A percentile compares a stretch with the other conserved stretches of the same genome.
These are phyloP conservation scores for Falco naumanni DNA, from an alignment of 2,797 vertebrate species.

Conservation along the genomic window DNA sequence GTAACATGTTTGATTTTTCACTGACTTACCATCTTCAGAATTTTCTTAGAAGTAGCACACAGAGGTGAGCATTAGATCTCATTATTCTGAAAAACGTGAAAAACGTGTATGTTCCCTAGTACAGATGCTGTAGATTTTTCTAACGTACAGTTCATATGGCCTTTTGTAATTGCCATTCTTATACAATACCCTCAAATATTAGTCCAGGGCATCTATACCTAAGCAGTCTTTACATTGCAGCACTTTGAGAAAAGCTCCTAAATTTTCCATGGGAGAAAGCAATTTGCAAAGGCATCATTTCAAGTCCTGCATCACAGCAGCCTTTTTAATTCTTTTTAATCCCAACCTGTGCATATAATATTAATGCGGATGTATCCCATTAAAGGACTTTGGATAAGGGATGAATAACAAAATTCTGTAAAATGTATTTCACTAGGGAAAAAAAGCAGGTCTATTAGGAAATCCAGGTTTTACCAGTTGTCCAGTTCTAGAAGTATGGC, in stretches of 20 bases:
- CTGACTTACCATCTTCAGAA: neutral
- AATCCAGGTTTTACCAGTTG: slow-evolving; percentile 68
- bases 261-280: slow-evolving; percentile 8
- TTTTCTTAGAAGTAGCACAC: neutral
- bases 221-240: neutral
- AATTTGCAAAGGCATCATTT: slow-evolving; percentile 27
- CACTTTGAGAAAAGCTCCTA: neutral
- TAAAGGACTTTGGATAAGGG: slow-evolving; percentile 9
- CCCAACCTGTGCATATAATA: neutral
- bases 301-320: neutral
- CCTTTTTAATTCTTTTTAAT: neutral
- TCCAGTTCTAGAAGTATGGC: slow-evolving; percentile 70
- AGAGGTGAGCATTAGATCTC: neutral
- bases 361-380: neutral
- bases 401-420: neutral
- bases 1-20: neutral
- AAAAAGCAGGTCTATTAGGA: slow-evolving; percentile 37
- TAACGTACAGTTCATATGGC: neutral
- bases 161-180: slow-evolving; percentile 3
- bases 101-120: neutral
- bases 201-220: neutral
- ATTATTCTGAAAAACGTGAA: neutral
- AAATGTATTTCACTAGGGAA: neutral
- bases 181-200: neutral
- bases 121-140: neutral